phyloP scores from a whole-genome alignment of 1,140 invertebrate species.

The Phenacoccus solenopsis region DNA sequence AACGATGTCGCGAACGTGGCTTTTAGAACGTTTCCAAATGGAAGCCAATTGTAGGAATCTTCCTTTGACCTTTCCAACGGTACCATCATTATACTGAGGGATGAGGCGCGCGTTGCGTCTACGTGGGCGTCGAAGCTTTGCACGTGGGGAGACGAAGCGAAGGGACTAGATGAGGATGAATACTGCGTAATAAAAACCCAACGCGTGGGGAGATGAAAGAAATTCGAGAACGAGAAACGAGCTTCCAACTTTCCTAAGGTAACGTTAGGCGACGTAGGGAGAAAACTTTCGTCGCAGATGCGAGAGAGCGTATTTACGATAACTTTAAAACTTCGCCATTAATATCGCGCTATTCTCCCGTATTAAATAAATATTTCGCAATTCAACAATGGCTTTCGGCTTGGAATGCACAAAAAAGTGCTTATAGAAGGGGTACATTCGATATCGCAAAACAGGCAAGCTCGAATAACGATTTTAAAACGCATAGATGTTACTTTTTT shows the following conservation, averaged over 20 bases:
- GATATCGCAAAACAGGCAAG: too few species aligned
- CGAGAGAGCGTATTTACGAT: background rate
- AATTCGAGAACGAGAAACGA: too few species aligned
- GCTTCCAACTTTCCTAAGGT: background rate
- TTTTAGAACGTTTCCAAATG: background rate
- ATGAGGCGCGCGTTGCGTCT: background rate
- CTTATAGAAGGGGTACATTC: too few species aligned
- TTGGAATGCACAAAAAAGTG: too few species aligned
- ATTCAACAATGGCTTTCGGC: too few species aligned
- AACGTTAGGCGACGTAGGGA: too few species aligned
- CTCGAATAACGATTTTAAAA: too few species aligned
- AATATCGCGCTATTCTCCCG: too few species aligned
- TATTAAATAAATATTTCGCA: too few species aligned
- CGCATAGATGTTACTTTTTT: too few species aligned
- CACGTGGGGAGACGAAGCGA: background rate
- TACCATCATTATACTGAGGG: background rate
- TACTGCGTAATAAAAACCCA: background rate
- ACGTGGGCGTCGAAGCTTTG: background rate
- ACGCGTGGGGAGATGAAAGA: background rate
- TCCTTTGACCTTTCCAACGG: slow-evolving; percentile 1
- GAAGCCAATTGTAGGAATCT: background rate
- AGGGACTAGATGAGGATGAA: background rate
- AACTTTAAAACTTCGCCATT: too few species aligned
- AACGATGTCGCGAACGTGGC: too few species aligned
- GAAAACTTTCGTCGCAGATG: background rate